A percentile compares a stretch with the other conserved stretches of the same genome.
Conservation (phyloP, 1,140 invertebrate genomes). For the Drosophila serrata region DNA sequence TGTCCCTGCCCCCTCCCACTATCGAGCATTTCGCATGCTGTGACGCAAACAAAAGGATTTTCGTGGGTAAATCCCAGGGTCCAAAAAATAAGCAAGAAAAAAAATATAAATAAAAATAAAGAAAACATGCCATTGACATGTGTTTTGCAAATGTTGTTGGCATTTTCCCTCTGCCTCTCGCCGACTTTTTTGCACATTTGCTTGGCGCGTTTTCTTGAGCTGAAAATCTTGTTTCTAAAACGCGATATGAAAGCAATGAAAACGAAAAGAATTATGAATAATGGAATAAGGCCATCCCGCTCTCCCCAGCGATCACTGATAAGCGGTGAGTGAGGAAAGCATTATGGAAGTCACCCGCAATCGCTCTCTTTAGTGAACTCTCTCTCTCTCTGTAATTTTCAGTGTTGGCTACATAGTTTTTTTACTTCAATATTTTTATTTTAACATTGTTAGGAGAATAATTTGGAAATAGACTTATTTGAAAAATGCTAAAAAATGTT, state of each 20-base stretch:
- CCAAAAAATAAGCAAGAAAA: slow-evolving; percentile 7
- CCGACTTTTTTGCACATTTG: slow-evolving; percentile 25
- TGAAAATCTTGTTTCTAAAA: slow-evolving; percentile 57
- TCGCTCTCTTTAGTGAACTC: background rate
- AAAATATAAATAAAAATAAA: background rate
- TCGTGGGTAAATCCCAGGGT: slow-evolving; percentile 47
- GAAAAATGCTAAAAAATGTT: no score
- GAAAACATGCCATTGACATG: slow-evolving; percentile 79
- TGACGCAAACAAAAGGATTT: slow-evolving; percentile 65
- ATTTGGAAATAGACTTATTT: no score
- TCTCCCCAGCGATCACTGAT: slow-evolving; percentile 65
- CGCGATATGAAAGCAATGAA: slow-evolving; percentile 41
- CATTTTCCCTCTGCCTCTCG: slow-evolving; percentile 33
- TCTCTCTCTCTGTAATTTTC: background rate
- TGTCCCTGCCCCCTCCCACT: background rate
- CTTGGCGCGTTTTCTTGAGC: slow-evolving; percentile 24
- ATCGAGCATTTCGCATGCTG: slow-evolving; percentile 28
- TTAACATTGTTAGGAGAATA: no score
- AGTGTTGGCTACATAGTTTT: background rate
- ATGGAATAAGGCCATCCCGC: slow-evolving; percentile 25
- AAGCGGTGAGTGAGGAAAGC: slow-evolving; percentile 43
- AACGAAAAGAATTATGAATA: slow-evolving; percentile 27
- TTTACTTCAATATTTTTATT: no score
- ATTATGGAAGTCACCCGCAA: slow-evolving; percentile 36
- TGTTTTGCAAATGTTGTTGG: slow-evolving; percentile 79